Evolutionary conservation across 1,140 invertebrate genomes (phyloP).

Genomic region (Drosophila chauvacae): DNA sequence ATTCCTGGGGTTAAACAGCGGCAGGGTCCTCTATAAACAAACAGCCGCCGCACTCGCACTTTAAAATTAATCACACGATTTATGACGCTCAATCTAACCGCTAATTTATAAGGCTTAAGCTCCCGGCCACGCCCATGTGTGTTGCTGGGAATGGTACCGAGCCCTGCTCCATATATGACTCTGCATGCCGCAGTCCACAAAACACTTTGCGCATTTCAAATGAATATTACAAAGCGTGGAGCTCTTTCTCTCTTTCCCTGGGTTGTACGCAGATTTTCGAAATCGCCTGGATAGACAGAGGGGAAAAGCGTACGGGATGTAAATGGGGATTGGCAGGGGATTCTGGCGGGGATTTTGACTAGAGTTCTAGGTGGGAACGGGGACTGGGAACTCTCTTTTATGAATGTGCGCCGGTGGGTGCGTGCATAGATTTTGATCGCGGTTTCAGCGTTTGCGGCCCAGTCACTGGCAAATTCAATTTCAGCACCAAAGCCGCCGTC

Average conservation of each 20-base stretch:
- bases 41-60: constrained; percentile 52
- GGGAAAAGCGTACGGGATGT: constrained; percentile 1
- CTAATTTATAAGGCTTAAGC: constrained; percentile 77
- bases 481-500: constrained; percentile 48
- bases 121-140: constrained; percentile 14
- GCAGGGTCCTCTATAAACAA: constrained; percentile 59
- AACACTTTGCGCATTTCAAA: constrained; percentile 74
- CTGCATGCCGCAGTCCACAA: constrained; percentile 41
- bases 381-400: constrained; percentile 2
- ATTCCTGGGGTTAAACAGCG: not conserved
- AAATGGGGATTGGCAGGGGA: constrained; percentile 10
- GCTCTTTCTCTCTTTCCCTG: not conserved
- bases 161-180: not conserved
- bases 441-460: constrained; percentile 71
- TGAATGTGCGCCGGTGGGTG: constrained; percentile 24
- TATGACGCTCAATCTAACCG: constrained; percentile 79
- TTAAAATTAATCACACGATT: constrained; percentile 77
- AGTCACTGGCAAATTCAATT: constrained; percentile 71
- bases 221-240: constrained; percentile 55
- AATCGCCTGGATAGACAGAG: constrained; percentile 15
- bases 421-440: constrained; percentile 66
- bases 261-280: constrained; percentile 50
- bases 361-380: not conserved
- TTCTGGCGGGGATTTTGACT: not conserved
- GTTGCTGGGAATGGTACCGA: not conserved